Evolutionary conservation across 2,113 vertebrate genomes (phyloP), one percentile per base, ranked within the genome.

Genomic region (Cyprinodon variegatus): DNA sequence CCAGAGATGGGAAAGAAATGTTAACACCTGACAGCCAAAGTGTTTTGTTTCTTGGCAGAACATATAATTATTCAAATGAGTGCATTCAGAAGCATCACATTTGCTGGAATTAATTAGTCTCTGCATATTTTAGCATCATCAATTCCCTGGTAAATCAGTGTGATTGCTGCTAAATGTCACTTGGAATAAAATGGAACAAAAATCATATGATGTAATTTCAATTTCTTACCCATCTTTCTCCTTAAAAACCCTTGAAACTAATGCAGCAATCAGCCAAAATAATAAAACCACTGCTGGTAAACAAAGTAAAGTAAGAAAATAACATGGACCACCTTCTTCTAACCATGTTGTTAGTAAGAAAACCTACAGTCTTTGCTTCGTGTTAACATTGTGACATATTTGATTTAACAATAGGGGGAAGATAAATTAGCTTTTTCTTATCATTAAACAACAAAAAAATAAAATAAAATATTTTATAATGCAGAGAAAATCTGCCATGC

Each of bases 111-210:
- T 90, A 93, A 93, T 95, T 93, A 92, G 85, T 90, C 71, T 48
- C 76, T 84, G 92, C 91, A 93, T 93, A 92, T 93, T 90, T 94
- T 91, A 87, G 84, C 83, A 83, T 88, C 70, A 82, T 86, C 83
- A 89, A 86, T 91, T 88, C 80, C 88, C 81, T 63, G 60, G 77
- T 77, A 89, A 87, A 89, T 89, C 39, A 68, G 70, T 62, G 37
- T 74, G 84, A 83, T 88, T 86, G 79, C 87, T 86, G 77, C 82
- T 90, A 94, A 94, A 94, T 94, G 94, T 94, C 93, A 94, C 38
- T 70, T 78, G 74, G 91, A 92, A 88, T 93, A 86, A 91, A 90
- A 88, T 65, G 74, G 74, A 85, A 83, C 68, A 82, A 67, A 76
- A 71, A 78, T 85, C 61, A 69, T 78, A 68, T 68, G 66, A 68